Evolutionary conservation across 2,797 vertebrate species (phyloP), one percentile per base, ranked within the genome.

Genomic region (Morus bassanus): DNA sequence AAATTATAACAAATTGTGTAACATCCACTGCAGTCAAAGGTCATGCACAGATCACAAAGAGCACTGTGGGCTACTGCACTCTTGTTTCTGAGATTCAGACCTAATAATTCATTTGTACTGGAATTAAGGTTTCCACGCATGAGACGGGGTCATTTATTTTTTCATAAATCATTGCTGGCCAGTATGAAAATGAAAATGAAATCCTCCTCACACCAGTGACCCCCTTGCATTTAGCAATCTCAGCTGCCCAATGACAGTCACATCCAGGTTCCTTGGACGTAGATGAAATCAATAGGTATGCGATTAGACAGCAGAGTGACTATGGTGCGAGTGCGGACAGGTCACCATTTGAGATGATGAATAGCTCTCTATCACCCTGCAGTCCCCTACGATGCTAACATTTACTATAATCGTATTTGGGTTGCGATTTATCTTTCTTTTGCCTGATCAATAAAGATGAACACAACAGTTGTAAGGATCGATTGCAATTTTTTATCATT

Each of bases 371-470:
- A 98, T 98, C 98, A 97, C 82, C 91, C 97, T 25, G 16, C 65
- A 48, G 97, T 96, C 97, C 95, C 87, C 94, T 84, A 96, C 9
- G 61, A 98, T 79, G 95, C 98, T 97, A 98, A 96, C 97, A 96
- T 89, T 91, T 96, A 97, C 98, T 95, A 94, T 98, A 97, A 98
- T 98, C 97, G 97, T 95, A 97, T 98, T 98, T 97, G 96, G 96
- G 94, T 96, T 95, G 97, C 89, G 95, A 99, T 99, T 99, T 98
- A 98, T 99, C 99, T 99, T 99, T 97, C 98, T 99, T 98, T 97
- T 88, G 96, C 91, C 91, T 91, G 98, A 98, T 99, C 99, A 98
- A 99, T 99, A 98, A 98, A 98, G 98, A 99, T 99, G 98, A 99
- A 99, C 98, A 98, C 97, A 98, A 97, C 98, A 98, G 98, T 98